These are phyloP conservation scores for Phymatocera aterrima DNA, from an alignment of 2,888 invertebrate genomes.

Conservation along the genomic window DNA sequence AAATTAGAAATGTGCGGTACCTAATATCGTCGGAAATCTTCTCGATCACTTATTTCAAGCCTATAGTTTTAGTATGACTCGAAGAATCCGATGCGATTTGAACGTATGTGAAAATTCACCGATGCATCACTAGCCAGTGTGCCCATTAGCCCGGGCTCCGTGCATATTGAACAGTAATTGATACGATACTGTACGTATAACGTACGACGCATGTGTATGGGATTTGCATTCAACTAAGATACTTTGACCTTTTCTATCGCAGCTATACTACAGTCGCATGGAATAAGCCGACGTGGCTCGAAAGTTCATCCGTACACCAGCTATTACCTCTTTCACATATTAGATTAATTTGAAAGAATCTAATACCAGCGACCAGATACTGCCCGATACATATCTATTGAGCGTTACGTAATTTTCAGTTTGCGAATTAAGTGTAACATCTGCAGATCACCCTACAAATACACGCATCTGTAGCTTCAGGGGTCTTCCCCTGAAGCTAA, in stretches of 20 bases:
- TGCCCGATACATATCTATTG: background rate
- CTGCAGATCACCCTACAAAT: background rate
- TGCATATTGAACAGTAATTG: background rate
- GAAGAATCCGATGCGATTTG: too few relatives aligned
- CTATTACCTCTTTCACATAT: too few relatives aligned
- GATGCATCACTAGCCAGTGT: background rate
- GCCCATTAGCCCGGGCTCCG: background rate
- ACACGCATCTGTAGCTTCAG: background rate
- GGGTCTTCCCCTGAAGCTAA: too few relatives aligned
- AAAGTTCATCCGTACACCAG: slow-evolving; percentile 33
- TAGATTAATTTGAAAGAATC: background rate
- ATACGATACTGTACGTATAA: background rate
- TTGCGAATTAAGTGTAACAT: background rate
- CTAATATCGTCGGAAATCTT: too few relatives aligned
- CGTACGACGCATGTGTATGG: slow-evolving; percentile 49
- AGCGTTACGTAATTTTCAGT: background rate
- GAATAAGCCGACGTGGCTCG: background rate
- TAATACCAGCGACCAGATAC: background rate
- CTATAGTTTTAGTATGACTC: too few relatives aligned
- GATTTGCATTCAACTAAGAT: slow-evolving; percentile 67
- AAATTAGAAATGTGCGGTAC: too few relatives aligned
- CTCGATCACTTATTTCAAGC: too few relatives aligned
- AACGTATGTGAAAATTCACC: background rate
- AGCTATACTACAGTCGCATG: background rate
- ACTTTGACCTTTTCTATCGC: slow-evolving; percentile 62